These are phyloP conservation scores for Illadopsis cleaveri DNA, from an alignment of 2,113 vertebrate genomes.

Conservation along the genomic window DNA sequence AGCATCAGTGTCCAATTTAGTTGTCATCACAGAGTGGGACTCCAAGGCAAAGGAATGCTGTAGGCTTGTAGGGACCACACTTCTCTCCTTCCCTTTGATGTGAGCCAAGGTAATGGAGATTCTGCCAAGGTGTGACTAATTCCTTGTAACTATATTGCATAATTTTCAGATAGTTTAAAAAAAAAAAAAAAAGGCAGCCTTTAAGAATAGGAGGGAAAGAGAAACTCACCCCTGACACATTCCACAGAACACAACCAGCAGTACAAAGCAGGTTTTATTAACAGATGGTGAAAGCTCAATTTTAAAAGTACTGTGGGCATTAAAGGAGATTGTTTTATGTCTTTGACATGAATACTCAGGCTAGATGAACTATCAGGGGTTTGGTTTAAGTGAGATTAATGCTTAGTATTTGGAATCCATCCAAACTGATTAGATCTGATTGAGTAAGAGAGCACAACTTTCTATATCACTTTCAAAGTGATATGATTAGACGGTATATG, in stretches of 20 bases:
- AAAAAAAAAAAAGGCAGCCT: slow-evolving; percentile 5
- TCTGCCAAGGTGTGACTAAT: slow-evolving; percentile 46
- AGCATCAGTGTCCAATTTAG: slow-evolving; percentile 65
- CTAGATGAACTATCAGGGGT: slow-evolving; percentile 71
- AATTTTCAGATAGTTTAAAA: slow-evolving; percentile 35
- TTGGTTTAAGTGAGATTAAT: slow-evolving; percentile 75
- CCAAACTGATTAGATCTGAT: slow-evolving; percentile 78
- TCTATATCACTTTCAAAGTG: slow-evolving; percentile 71
- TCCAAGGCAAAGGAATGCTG: slow-evolving; percentile 20
- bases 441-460: slow-evolving; percentile 72
- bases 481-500: slow-evolving; percentile 33
- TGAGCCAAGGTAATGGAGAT: slow-evolving; percentile 44
- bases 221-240: slow-evolving; percentile 37
- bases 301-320: slow-evolving; percentile 66
- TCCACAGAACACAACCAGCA: slow-evolving; percentile 19
- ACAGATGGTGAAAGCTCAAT: slow-evolving; percentile 65
- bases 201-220: slow-evolving; percentile 29
- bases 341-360: slow-evolving; percentile 70
- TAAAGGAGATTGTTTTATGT: slow-evolving; percentile 73
- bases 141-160: slow-evolving; percentile 48
- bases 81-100: slow-evolving; percentile 38
- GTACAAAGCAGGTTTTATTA: slow-evolving; percentile 70
- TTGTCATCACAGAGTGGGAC: slow-evolving; percentile 63
- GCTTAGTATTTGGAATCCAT: slow-evolving; percentile 67
- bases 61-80: slow-evolving; percentile 7